phyloP scores from a whole-genome alignment of 92 coral and sea anemone species.

The Pocillopora grandis region DNA sequence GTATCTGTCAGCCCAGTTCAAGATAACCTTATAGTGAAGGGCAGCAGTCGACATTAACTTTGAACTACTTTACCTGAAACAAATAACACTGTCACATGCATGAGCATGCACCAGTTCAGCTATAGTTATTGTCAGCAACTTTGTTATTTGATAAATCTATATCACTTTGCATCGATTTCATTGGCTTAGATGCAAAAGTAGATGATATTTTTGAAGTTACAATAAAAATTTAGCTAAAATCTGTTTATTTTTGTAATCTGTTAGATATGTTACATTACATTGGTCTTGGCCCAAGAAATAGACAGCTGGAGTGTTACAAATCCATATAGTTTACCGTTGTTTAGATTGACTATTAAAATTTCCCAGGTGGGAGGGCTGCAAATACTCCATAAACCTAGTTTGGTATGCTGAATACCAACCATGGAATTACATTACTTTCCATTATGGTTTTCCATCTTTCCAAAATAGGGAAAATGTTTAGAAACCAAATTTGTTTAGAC shows the following conservation, averaged over 20 bases:
- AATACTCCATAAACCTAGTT: not conserved
- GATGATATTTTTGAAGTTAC: constrained; percentile 27
- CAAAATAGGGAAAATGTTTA: constrained; percentile 24
- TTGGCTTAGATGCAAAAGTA: constrained; percentile 10
- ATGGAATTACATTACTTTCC: constrained; percentile 13
- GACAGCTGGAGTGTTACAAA: constrained; percentile 29
- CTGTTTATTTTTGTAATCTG: constrained; percentile 24
- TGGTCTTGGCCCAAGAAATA: constrained; percentile 21
- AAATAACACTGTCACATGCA: constrained; percentile 32
- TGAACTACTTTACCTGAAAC: constrained; percentile 22
- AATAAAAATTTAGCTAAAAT: constrained; percentile 27
- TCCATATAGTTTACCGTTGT: constrained; percentile 14
- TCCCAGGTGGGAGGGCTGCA: constrained; percentile 15
- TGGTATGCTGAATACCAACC: constrained; percentile 24
- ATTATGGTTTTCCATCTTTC: constrained; percentile 15
- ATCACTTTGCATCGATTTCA: not conserved
- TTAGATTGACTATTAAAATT: constrained; percentile 28
- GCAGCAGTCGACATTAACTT: not conserved
- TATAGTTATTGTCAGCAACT: constrained; percentile 36
- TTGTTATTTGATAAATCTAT: constrained; percentile 15
- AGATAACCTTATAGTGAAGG: too few relatives aligned
- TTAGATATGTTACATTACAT: constrained; percentile 27
- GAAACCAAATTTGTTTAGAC: constrained; percentile 34
- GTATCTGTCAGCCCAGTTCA: too few relatives aligned
- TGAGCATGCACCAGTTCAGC: constrained; percentile 28